Evolutionary conservation across 2,797 vertebrate species (phyloP), one percentile per base, ranked within the genome.

Genomic region (Chloroceryle amazona): DNA sequence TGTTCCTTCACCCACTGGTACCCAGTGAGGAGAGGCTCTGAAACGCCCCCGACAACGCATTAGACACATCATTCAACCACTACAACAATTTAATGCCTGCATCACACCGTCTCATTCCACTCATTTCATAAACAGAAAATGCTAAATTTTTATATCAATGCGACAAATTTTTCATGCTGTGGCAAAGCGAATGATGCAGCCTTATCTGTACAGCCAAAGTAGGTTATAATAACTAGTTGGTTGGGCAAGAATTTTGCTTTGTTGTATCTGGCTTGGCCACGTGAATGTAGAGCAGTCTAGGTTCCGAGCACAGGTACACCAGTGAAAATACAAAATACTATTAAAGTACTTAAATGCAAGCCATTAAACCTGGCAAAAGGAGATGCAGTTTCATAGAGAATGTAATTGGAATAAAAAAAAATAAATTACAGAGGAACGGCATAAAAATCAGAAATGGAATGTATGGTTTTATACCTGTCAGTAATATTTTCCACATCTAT

Each of bases 321-420:
- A 90, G 85, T 75, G 74, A 88, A 95, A 96, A 91, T 62, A 95
- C 31, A 81, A 44, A 79, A 86, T 86, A 89, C 44, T 81, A 79
- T 94, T 97, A 95, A 96, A 87, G 61, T 87, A 89, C 96, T 97
- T 96, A 97, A 97, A 92, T 86, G 94, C 96, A 94, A 87, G 81
- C 87, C 95, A 96, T 96, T 97, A 95, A 96, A 96, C 78, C 61
- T 91, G 81, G 94, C 75, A 60, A 95, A 95, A 95, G 87, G 80
- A 96, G 93, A 97, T 73, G 52, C 49, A 26, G 9, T 52, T 75
- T 85, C 87, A 87, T 33, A 91, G 84, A 95, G 80, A 96, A 74
- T 78, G 79, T 35, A 97, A 97, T 12, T 94, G 61, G 86, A 96
- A 93, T 13, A 74, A 75, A 74, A 75, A 75, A 94, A 97, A 94